Conservation (phyloP, 37 sponge, comb jelly and placozoan species). For the Geodia barretti region DNA sequence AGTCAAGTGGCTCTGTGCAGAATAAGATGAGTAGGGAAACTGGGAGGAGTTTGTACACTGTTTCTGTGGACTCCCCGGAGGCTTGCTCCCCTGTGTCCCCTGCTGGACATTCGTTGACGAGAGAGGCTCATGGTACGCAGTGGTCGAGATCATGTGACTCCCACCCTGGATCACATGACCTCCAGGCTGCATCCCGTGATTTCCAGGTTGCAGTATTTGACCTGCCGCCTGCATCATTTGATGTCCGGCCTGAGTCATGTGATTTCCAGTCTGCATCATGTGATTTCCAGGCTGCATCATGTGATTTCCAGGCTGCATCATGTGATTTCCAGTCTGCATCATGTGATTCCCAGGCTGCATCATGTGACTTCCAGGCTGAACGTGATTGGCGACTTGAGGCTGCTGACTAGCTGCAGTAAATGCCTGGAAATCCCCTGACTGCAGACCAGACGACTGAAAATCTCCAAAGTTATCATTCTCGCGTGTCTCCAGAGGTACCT, state of each 20-base stretch:
- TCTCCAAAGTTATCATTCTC: slow-evolving; percentile 43
- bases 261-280: background rate
- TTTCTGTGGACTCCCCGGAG: background rate
- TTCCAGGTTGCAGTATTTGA: background rate
- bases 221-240: background rate
- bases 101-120: background rate
- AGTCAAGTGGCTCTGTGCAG: background rate
- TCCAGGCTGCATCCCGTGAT: background rate
- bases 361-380: no score
- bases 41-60: background rate
- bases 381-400: no score
- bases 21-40: no score
- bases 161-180: background rate
- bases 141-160: background rate
- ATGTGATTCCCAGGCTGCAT: no score
- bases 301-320: background rate
- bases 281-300: background rate
- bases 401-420: background rate
- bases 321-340: background rate
- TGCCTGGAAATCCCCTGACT: background rate
- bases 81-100: background rate
- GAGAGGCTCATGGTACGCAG: background rate
- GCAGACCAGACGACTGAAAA: slow-evolving; percentile 29
- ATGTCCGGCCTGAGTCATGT: background rate
- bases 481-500: background rate